These are phyloP conservation scores for Uloborus diversus DNA, from an alignment of 1,140 invertebrate genomes.

Conservation along the genomic window DNA sequence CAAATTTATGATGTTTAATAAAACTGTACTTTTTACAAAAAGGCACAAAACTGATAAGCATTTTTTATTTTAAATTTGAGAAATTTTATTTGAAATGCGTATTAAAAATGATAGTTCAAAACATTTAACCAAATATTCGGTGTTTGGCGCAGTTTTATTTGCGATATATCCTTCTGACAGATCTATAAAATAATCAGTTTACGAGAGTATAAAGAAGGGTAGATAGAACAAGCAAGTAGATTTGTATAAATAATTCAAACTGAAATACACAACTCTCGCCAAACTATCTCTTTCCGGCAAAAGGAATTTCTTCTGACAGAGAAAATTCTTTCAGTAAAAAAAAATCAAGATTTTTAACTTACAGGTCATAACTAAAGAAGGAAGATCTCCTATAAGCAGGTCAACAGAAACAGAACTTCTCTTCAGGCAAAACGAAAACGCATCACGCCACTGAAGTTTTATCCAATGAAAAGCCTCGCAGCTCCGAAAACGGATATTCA, in stretches of 20 bases:
- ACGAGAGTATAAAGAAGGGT: neutral
- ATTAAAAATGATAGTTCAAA: too few relatives aligned
- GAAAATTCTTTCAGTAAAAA: neutral
- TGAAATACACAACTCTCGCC: too few relatives aligned
- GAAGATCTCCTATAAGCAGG: neutral
- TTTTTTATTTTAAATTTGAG: too few relatives aligned
- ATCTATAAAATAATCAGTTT: neutral
- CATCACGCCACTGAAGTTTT: neutral
- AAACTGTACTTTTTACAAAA: too few relatives aligned
- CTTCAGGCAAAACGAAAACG: neutral
- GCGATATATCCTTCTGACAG: neutral
- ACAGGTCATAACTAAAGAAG: neutral
- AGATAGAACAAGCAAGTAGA: neutral
- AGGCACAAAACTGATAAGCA: too few relatives aligned
- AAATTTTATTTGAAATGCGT: too few relatives aligned
- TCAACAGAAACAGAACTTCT: neutral
- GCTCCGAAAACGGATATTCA: neutral
- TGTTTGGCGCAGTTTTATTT: too few relatives aligned
- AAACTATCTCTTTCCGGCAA: neutral
- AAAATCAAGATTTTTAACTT: neutral
- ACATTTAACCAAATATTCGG: too few relatives aligned
- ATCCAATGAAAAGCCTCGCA: neutral
- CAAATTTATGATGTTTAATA: too few relatives aligned
- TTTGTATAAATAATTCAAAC: too few relatives aligned
- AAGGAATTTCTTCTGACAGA: neutral